phyloP scores from a whole-genome alignment of 2,888 invertebrate species.

The Parnassius mnemosyne region DNA sequence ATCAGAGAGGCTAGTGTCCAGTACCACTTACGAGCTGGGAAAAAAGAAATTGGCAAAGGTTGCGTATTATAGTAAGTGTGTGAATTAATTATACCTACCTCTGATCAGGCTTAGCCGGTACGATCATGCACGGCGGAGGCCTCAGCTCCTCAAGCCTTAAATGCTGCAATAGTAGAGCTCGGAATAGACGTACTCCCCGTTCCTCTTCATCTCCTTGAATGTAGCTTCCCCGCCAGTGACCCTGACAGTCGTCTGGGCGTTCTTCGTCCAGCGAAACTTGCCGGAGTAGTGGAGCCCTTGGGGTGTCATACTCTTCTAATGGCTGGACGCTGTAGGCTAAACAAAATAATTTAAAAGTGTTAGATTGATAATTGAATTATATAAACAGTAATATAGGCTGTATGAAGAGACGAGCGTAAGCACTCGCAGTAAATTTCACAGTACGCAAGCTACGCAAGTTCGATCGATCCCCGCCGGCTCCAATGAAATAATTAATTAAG shows the following conservation, averaged over 20 bases:
- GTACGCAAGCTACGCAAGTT: too few relatives aligned
- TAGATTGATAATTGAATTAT: not conserved
- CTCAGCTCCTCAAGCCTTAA: slow-evolving; percentile 65
- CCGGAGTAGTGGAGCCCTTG: slow-evolving; percentile 66
- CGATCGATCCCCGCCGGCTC: too few relatives aligned
- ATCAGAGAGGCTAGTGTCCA: too few relatives aligned
- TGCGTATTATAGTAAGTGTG: not conserved
- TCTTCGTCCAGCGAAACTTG: slow-evolving; percentile 76
- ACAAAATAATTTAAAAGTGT: slow-evolving; percentile 23
- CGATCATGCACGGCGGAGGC: slow-evolving; percentile 66
- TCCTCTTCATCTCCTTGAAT: slow-evolving; percentile 72
- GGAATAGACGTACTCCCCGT: slow-evolving; percentile 72
- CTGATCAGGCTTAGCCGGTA: slow-evolving; percentile 65
- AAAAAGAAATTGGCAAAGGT: too few relatives aligned
- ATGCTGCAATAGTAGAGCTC: slow-evolving; percentile 69
- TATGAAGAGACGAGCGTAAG: too few relatives aligned
- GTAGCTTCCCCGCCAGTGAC: slow-evolving; percentile 68
- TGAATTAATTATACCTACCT: slow-evolving; percentile 42
- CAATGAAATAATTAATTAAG: too few relatives aligned
- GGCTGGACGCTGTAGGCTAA: slow-evolving; percentile 70
- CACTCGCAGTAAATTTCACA: too few relatives aligned
- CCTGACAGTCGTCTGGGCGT: slow-evolving; percentile 71
- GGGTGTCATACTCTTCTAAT: slow-evolving; percentile 68
- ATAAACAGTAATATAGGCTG: too few relatives aligned
- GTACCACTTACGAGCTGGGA: too few relatives aligned